Percentiles rank a stretch among this genome's conserved stretches.
phyloP scores from a whole-genome alignment of 2,797 vertebrate genomes.

The Paratrypauchen microcephalus region DNA sequence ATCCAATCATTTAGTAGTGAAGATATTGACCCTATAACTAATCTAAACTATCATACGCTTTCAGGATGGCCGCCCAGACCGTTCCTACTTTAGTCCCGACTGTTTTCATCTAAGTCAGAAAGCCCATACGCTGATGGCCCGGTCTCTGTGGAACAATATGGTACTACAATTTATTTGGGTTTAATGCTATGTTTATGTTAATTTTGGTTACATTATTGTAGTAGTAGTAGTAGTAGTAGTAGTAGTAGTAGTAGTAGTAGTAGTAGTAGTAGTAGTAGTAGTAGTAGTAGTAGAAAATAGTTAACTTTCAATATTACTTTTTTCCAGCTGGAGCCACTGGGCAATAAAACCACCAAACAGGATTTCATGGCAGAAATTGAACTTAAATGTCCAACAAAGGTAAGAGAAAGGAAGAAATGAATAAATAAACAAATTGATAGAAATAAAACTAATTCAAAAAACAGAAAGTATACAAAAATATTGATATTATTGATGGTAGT shows the following conservation, averaged over 20 bases:
- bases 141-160: constrained; percentile 88
- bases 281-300: background rate
- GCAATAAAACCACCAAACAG: constrained; percentile 73
- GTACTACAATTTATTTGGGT: constrained; percentile 59
- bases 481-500: background rate
- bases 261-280: too few species aligned
- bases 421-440: too few species aligned
- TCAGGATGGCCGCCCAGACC: constrained; percentile 81
- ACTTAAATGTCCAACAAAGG: constrained; percentile 84
- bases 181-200: background rate
- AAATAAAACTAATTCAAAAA: too few species aligned
- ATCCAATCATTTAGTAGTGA: too few species aligned
- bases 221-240: background rate
- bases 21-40: background rate
- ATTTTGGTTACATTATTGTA: too few species aligned
- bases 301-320: constrained; percentile 22
- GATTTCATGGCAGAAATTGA: constrained; percentile 53
- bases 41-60: background rate
- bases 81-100: constrained; percentile 86
- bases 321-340: constrained; percentile 83
- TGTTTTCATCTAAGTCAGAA: constrained; percentile 89
- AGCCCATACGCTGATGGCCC: constrained; percentile 83
- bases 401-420: constrained; percentile 47
- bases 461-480: background rate
- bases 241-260: background rate